Conservation (phyloP, 2,797 vertebrate species). For the Scyliorhinus canicula region DNA sequence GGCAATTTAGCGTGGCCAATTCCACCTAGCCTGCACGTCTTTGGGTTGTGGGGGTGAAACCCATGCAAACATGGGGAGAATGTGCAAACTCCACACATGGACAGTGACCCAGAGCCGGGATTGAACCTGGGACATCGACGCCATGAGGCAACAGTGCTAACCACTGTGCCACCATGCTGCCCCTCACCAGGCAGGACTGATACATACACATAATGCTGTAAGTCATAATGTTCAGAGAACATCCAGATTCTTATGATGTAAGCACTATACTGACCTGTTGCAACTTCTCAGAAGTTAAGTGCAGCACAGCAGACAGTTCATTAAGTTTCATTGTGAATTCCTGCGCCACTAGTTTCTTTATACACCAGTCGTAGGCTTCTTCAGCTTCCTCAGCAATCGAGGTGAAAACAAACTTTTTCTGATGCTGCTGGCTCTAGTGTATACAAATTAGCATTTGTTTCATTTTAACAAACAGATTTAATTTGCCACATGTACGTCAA, state of each 20-base stretch:
- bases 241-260: neutral
- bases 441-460: neutral
- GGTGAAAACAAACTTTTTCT: constrained; percentile 42
- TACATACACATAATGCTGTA: neutral
- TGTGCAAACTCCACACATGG: too few relatives aligned
- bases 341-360: constrained; percentile 48
- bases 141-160: too few relatives aligned
- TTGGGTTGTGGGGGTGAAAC: too few relatives aligned
- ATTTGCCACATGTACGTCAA: neutral
- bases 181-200: neutral
- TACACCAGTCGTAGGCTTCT: constrained; percentile 54
- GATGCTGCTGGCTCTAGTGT: constrained; percentile 25
- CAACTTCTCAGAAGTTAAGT: constrained; percentile 62
- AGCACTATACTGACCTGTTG: constrained; percentile 58
- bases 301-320: constrained; percentile 48
- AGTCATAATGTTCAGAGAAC: neutral
- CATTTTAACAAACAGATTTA: neutral
- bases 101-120: too few relatives aligned
- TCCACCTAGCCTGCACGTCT: too few relatives aligned
- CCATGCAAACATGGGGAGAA: too few relatives aligned
- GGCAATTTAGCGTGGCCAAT: too few relatives aligned
- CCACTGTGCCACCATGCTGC: too few relatives aligned
- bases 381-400: constrained; percentile 63
- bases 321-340: constrained; percentile 50
- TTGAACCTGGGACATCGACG: too few relatives aligned